phyloP scores from a whole-genome alignment of 2,113 vertebrate genomes.

The Silurus meridionalis region DNA sequence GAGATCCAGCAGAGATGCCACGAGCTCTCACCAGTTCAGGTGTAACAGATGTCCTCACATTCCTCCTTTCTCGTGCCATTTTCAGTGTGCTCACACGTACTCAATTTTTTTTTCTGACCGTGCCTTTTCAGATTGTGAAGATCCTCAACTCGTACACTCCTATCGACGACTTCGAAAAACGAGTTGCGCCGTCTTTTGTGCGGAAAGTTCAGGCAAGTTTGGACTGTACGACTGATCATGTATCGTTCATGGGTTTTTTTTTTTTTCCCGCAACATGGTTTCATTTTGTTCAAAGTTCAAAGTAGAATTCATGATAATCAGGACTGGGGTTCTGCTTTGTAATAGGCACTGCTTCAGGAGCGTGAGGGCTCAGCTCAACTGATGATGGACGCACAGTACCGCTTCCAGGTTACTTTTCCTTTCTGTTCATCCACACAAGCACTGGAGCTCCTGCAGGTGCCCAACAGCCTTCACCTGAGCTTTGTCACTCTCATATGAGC shows the following conservation, averaged over 20 bases:
- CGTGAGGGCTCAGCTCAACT: constrained; percentile 81
- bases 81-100: background rate
- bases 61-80: background rate
- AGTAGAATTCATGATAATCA: background rate
- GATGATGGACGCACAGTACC: constrained; percentile 87
- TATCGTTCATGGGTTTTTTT: background rate
- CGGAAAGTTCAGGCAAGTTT: constrained; percentile 90
- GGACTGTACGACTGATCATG: background rate
- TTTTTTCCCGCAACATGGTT: too few relatives aligned
- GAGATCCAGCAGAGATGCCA: constrained; percentile 85
- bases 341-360: constrained; percentile 81
- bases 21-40: constrained; percentile 88
- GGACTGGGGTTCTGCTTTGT: constrained; percentile 55
- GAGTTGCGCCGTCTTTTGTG: constrained; percentile 88
- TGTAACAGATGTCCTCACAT: constrained; percentile 54
- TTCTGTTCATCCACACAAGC: constrained; percentile 84
- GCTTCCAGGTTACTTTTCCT: constrained; percentile 94
- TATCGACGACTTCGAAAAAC: constrained; percentile 96
- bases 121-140: constrained; percentile 83
- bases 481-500: constrained; percentile 85
- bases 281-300: background rate
- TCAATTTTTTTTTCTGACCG: background rate
- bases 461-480: constrained; percentile 86
- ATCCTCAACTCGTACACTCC: constrained; percentile 97
- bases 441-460: constrained; percentile 88